These are phyloP conservation scores for Ifrita kowaldi DNA, from an alignment of 2,113 vertebrate species.

Conservation along the genomic window DNA sequence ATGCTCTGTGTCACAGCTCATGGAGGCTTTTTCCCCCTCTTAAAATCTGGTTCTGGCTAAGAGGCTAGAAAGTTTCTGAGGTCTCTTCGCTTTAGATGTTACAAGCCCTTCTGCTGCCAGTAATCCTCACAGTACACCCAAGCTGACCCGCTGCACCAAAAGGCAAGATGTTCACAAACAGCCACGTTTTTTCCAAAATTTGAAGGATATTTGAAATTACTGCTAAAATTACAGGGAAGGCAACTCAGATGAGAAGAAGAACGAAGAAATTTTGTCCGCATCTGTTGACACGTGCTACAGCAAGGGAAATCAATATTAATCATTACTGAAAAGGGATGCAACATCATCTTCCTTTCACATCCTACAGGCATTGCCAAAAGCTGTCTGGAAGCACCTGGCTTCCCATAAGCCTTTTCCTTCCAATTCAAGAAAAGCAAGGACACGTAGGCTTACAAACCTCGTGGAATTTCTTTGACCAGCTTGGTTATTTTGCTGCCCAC, in stretches of 20 bases:
- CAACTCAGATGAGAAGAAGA: neutral
- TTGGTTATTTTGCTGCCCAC: constrained; percentile 78
- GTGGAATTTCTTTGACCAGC: constrained; percentile 82
- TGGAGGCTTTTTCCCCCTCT: neutral
- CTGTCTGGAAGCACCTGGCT: neutral
- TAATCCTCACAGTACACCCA: neutral
- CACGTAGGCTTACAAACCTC: constrained; percentile 73
- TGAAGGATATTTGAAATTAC: neutral
- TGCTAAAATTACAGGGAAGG: neutral
- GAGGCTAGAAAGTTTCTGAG: neutral
- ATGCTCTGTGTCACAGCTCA: neutral
- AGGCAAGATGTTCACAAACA: neutral
- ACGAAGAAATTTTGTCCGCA: neutral
- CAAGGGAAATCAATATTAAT: neutral
- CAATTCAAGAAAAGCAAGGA: neutral
- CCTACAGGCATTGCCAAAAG: neutral
- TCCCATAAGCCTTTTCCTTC: neutral
- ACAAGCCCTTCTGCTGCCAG: neutral
- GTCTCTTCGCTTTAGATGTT: neutral
- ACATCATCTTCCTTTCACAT: neutral
- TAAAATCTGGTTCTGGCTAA: neutral
- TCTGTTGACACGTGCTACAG: neutral
- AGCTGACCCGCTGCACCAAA: neutral
- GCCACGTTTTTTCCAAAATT: neutral
- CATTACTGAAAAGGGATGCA: neutral